Conservation (phyloP, 2,113 vertebrate species). For the Scophthalmus maximus region DNA sequence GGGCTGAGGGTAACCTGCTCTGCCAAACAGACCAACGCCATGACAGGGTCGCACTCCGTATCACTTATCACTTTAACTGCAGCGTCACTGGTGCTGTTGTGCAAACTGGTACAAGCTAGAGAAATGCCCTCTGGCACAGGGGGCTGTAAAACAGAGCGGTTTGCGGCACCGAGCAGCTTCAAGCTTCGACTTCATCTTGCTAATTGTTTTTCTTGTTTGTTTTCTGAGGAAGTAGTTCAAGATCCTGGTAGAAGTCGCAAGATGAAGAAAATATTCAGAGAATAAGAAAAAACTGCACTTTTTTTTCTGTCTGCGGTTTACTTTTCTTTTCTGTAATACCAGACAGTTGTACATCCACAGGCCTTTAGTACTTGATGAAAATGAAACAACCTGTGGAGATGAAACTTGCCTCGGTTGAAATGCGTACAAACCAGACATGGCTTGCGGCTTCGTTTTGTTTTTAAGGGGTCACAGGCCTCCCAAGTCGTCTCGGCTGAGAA, state of each 20-base stretch:
- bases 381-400: too few relatives aligned
- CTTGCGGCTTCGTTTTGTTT: background rate
- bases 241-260: background rate
- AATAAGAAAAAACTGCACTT: background rate
- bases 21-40: constrained; percentile 39
- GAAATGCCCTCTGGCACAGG: constrained; percentile 33
- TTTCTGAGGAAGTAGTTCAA: background rate
- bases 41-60: constrained; percentile 38
- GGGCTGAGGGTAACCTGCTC: constrained; percentile 55
- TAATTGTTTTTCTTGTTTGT: background rate
- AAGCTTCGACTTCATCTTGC: background rate
- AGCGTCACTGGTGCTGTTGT: constrained; percentile 34
- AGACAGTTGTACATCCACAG: background rate
- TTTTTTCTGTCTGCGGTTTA: background rate
- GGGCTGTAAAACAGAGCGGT: constrained; percentile 3
- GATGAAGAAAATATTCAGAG: background rate
- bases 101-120: constrained; percentile 30
- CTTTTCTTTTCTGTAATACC: background rate
- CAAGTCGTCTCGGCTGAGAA: background rate
- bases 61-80: constrained; percentile 61
- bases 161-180: background rate
- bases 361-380: too few relatives aligned
- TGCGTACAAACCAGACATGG: background rate
- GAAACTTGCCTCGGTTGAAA: background rate
- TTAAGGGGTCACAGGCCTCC: background rate